A percentile compares a stretch with the other conserved stretches of the same genome.
phyloP scores from a whole-genome alignment of 53 echinoderm and acorn worm species.

The Echinarachnius parma region DNA sequence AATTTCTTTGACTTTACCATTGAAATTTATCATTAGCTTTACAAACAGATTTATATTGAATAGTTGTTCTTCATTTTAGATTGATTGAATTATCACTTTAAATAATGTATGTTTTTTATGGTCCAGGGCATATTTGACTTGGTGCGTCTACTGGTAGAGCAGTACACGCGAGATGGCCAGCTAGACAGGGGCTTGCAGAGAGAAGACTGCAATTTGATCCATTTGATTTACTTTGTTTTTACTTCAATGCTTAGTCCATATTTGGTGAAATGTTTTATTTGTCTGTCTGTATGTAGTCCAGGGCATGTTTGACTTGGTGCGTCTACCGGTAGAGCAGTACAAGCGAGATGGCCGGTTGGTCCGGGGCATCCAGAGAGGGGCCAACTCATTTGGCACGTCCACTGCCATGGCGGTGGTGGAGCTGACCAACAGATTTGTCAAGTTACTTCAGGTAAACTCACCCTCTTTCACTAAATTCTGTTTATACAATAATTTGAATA shows the following conservation, averaged over 20 bases:
- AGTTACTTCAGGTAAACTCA: slow-evolving; percentile 89
- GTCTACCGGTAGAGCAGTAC: slow-evolving; percentile 96
- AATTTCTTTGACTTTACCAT: too few species aligned
- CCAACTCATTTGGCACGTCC: slow-evolving; percentile 92
- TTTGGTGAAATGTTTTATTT: not conserved
- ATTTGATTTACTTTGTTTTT: not conserved
- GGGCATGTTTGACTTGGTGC: slow-evolving; percentile 84
- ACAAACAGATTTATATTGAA: too few species aligned
- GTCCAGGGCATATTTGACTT: slow-evolving; percentile 93
- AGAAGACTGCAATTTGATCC: slow-evolving; percentile 31
- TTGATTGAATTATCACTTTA: too few species aligned
- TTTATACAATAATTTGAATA: too few species aligned
- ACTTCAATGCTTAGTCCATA: not conserved
- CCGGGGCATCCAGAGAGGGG: slow-evolving; percentile 92
- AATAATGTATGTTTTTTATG: too few species aligned
- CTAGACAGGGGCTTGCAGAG: slow-evolving; percentile 91
- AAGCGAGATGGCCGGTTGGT: slow-evolving; percentile 92
- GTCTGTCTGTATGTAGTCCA: slow-evolving; percentile 56
- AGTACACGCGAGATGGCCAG: slow-evolving; percentile 94
- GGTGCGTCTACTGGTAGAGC: slow-evolving; percentile 87
- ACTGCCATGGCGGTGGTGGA: slow-evolving; percentile 98
- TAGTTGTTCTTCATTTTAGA: too few species aligned
- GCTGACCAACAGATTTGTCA: slow-evolving; percentile 91
- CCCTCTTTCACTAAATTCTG: too few species aligned
- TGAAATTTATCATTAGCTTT: too few species aligned